Percentiles rank a stretch among this genome's conserved stretches.
These are phyloP conservation scores for Lordiphosa collinella DNA, from an alignment of 1,140 invertebrate genomes.

Conservation along the genomic window DNA sequence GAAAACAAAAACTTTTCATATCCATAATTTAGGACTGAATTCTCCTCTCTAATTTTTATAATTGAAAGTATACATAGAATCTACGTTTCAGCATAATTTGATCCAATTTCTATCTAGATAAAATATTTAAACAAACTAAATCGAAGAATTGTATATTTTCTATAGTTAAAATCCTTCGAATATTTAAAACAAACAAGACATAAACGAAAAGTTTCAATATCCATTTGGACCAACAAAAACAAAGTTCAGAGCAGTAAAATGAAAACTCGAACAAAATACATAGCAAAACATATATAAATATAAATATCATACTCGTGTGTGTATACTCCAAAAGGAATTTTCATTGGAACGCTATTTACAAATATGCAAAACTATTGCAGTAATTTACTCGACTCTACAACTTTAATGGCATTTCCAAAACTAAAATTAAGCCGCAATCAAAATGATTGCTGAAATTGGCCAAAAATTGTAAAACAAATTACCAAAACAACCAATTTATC, in stretches of 20 bases:
- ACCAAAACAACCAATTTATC: conserved; percentile 10
- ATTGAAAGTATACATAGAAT: conserved; percentile 2
- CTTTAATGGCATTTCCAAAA: conserved; percentile 26
- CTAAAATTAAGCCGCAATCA: conserved; percentile 29
- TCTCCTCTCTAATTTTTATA: conserved; percentile 27
- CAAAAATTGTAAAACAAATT: conserved; percentile 17
- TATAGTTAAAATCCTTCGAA: conserved; percentile 9
- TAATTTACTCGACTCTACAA: too few relatives aligned
- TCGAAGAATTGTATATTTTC: conserved; percentile 12
- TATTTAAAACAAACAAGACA: conserved; percentile 7
- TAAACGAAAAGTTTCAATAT: conserved; percentile 65
- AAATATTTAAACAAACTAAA: not conserved
- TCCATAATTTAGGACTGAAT: conserved; percentile 56
- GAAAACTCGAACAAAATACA: conserved; percentile 21
- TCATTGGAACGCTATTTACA: conserved; percentile 34
- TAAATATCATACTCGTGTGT: conserved; percentile 31
- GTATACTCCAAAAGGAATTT: conserved; percentile 45
- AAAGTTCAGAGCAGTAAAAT: conserved; percentile 26
- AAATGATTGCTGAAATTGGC: conserved; percentile 65
- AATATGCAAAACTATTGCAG: conserved; percentile 29
- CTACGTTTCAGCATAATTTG: conserved; percentile 13
- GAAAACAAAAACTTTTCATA: conserved; percentile 46
- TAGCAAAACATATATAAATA: conserved; percentile 4
- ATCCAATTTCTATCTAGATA: conserved; percentile 10
- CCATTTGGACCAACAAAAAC: conserved; percentile 65